phyloP scores from a whole-genome alignment of 2,113 vertebrate genomes.

The Pedionomus torquatus region DNA sequence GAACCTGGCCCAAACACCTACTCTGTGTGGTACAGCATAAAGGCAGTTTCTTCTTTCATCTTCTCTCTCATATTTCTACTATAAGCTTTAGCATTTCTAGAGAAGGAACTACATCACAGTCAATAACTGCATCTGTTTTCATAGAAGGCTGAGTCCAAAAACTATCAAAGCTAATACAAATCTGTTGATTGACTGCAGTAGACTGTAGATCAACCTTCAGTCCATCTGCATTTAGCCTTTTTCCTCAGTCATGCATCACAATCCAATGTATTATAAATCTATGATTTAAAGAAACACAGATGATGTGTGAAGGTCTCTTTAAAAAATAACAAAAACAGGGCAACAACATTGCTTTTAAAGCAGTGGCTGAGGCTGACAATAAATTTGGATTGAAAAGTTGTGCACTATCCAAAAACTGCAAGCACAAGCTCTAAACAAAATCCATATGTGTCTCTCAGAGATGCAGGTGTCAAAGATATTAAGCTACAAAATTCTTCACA shows the following conservation, averaged over 20 bases:
- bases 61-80: constrained; percentile 5
- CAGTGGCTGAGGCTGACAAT: neutral
- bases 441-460: constrained; percentile 48
- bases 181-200: neutral
- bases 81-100: neutral
- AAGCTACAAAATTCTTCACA: constrained; percentile 39
- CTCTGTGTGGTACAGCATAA: neutral
- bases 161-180: neutral
- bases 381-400: constrained; percentile 25
- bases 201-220: neutral
- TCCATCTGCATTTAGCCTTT: neutral
- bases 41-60: constrained; percentile 40
- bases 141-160: neutral
- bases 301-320: neutral
- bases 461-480: constrained; percentile 65
- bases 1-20: constrained; percentile 44
- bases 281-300: constrained; percentile 5
- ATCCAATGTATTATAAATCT: neutral
- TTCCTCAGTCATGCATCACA: neutral
- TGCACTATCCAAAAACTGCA: constrained; percentile 41
- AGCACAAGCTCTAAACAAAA: constrained; percentile 49
- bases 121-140: constrained; percentile 37
- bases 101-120: neutral
- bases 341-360: neutral
- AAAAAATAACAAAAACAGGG: neutral